A percentile compares a stretch with the other conserved stretches of the same genome.
These are phyloP conservation scores for Leucophenga varia DNA, from an alignment of 1,140 invertebrate species.

Conservation along the genomic window DNA sequence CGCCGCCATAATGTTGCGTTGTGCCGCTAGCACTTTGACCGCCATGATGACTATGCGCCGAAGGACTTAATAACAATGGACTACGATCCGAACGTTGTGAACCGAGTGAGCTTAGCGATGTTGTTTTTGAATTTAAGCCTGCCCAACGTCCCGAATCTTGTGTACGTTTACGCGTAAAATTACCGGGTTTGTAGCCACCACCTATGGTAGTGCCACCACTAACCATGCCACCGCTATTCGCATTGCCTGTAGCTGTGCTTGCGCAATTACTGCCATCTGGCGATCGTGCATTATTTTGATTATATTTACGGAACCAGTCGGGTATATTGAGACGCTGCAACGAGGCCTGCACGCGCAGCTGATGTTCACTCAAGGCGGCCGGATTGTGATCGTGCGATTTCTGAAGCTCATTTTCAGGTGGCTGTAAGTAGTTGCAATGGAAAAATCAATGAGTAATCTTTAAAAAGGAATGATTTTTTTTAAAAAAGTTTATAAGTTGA, in stretches of 20 bases:
- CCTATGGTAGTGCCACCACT: conserved; percentile 30
- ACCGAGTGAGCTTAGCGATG: conserved; percentile 71
- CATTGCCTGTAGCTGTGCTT: not conserved
- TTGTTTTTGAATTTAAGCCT: conserved; percentile 75
- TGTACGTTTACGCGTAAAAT: conserved; percentile 63
- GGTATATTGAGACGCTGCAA: conserved; percentile 90
- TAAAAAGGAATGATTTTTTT: too few species aligned
- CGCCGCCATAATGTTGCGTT: not conserved
- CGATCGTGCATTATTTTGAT: conserved; percentile 50
- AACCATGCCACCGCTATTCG: not conserved
- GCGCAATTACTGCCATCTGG: conserved; percentile 53
- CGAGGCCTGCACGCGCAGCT: conserved; percentile 87
- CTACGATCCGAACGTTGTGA: conserved; percentile 54
- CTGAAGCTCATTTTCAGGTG: conserved; percentile 89
- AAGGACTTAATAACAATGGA: conserved; percentile 52
- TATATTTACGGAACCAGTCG: conserved; percentile 71
- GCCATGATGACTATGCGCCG: conserved; percentile 54
- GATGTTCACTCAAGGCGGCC: conserved; percentile 81
- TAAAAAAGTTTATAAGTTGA: too few species aligned
- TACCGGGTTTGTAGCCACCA: conserved; percentile 43
- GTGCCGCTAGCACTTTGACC: conserved; percentile 30
- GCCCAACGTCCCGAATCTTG: conserved; percentile 72
- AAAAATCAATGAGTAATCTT: too few species aligned
- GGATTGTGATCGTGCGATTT: conserved; percentile 63
- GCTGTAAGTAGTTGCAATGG: conserved; percentile 74